Conservation (phyloP, 53 echinoderm and acorn worm genomes). For the Temnopleurus reevesii region DNA sequence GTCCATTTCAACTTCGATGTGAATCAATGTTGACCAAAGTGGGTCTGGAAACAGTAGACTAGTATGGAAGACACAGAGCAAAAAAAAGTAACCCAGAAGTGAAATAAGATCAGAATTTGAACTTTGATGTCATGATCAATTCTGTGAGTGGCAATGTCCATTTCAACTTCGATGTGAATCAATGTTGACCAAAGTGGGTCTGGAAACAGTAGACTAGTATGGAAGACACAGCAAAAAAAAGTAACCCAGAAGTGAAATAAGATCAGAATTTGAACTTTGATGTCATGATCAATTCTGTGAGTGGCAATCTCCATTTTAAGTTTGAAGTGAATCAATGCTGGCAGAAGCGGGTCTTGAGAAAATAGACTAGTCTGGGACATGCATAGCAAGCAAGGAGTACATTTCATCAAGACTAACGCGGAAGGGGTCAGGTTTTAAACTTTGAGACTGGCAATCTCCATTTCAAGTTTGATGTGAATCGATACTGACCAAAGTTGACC, state of each 20-base stretch:
- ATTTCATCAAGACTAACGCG: conserved; percentile 81
- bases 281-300: conserved; percentile 77
- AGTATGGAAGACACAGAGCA: too few relatives aligned
- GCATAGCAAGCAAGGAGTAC: conserved; percentile 86
- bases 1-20: conserved; percentile 77
- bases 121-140: conserved; percentile 79
- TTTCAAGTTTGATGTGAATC: conserved; percentile 71
- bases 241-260: conserved; percentile 63
- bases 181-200: too few relatives aligned
- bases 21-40: too few relatives aligned
- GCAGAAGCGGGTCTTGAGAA: conserved; percentile 12
- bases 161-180: conserved; percentile 71
- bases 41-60: too few relatives aligned
- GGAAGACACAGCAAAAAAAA: conserved; percentile 80
- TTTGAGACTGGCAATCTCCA: conserved; percentile 74
- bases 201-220: conserved; percentile 52
- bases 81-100: conserved; percentile 74
- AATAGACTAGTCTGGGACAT: conserved; percentile 71
- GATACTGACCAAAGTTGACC: too few relatives aligned
- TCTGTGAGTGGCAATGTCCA: conserved; percentile 72
- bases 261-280: conserved; percentile 62
- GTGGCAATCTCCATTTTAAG: conserved; percentile 76
- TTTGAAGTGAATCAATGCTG: conserved; percentile 66
- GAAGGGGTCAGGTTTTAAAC: conserved; percentile 50
- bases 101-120: conserved; percentile 41